These are phyloP conservation scores for Mesaphorura yosii DNA, from an alignment of 1,140 invertebrate genomes.

Conservation along the genomic window DNA sequence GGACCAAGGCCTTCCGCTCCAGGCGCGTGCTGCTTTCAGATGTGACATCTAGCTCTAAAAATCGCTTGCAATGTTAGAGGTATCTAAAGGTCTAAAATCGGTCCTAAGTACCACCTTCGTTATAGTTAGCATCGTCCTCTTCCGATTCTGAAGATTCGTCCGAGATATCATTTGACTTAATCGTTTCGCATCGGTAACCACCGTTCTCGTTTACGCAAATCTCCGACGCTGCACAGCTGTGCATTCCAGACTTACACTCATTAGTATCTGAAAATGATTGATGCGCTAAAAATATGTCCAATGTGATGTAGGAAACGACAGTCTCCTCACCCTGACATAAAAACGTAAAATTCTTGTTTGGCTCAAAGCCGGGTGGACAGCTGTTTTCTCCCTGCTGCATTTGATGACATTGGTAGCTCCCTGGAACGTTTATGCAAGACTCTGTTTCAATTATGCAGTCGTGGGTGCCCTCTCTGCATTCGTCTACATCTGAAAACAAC, in stretches of 20 bases:
- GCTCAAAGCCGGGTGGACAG: conserved; percentile 30
- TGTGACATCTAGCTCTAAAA: too few species aligned
- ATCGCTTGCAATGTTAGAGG: too few species aligned
- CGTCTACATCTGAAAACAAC: conserved; percentile 40
- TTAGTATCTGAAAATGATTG: conserved; percentile 18
- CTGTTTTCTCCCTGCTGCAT: conserved; percentile 15
- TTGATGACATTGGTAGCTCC: conserved; percentile 36
- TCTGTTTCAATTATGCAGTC: conserved; percentile 36
- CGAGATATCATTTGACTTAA: neutral
- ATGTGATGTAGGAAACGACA: neutral
- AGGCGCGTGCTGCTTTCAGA: too few species aligned
- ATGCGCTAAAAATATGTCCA: neutral
- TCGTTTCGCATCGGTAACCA: conserved; percentile 32
- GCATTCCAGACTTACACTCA: conserved; percentile 24
- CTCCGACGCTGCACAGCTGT: conserved; percentile 29
- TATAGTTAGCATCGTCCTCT: too few species aligned
- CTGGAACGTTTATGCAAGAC: conserved; percentile 35
- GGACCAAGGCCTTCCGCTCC: too few species aligned
- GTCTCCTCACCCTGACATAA: conserved; percentile 26
- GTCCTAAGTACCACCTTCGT: too few species aligned
- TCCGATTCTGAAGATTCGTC: too few species aligned
- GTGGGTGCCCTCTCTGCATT: conserved; percentile 40
- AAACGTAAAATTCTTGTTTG: conserved; percentile 26
- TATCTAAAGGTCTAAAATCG: too few species aligned
- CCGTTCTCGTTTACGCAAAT: conserved; percentile 33